Base-by-base conservation (phyloP, 2,113 vertebrate species). In the Circaetus cinerascens region DNA sequence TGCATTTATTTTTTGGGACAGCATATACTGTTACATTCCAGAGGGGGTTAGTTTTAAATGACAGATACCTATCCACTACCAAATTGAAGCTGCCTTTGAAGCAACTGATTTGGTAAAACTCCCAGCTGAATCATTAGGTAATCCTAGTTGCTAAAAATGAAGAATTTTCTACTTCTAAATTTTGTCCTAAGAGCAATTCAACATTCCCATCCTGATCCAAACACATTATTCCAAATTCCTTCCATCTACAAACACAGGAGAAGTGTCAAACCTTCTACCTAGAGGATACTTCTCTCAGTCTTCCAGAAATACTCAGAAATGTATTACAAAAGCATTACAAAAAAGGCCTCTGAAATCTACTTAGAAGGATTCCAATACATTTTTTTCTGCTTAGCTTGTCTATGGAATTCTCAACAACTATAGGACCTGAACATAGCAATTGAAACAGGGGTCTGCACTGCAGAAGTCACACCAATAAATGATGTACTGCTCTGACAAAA, bases 361-460 rank as follows among this genome's bases (percentile, higher is more conserved):
- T 60, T 48, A 25, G 11, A 72, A 41, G 3, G 1, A 46, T 29
- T 82, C 36, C 20, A 32, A 38, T 18, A 36, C 1, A 17, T 45
- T 36, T 63, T 88, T 32, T 38, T 10, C 7, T 3, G 11, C 15
- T 66, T 88, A 29, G 4, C 10, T 83, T 56, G 11, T 34, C 16
- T 68, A 15, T 34, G 3, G 64, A 82, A 53, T 72, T 79, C 40
- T 90, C 62, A 55, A 15, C 4, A 17, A 34, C 18, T 53, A 26
- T 16, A 73, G 30, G 5, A 82, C 3, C 5, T 21, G 34, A 69
- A 36, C 10, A 12, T 5, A 34, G 13, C 1, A 0, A 57, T 2
- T 77, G 23, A 77, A 96, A 89, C 11, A 60, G 7, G 9, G 15
- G 11, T 29, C 46, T 72, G 22, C 38, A 22, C 22, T 84, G 32